These are phyloP conservation scores for Tinea trinotella DNA, from an alignment of 2,888 invertebrate genomes.

Conservation along the genomic window DNA sequence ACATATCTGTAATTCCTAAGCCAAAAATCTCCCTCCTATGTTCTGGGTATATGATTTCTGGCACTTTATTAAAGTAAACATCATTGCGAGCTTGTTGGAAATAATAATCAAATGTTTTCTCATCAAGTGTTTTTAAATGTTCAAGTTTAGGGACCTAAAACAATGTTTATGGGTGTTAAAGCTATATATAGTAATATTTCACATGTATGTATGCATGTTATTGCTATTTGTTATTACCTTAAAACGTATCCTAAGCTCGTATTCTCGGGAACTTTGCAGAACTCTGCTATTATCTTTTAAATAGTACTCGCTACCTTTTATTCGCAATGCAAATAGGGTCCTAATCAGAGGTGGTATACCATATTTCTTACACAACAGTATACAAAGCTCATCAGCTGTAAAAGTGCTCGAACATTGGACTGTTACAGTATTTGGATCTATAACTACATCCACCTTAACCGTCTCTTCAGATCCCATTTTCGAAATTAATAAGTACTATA, in stretches of 20 bases:
- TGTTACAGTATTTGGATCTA: conserved; percentile 46
- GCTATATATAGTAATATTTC: too few species aligned
- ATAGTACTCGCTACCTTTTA: conserved; percentile 77
- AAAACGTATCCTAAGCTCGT: conserved; percentile 86
- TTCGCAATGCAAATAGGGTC: conserved; percentile 83
- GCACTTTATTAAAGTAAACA: conserved; percentile 83
- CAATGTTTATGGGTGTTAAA: neutral
- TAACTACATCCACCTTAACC: conserved; percentile 55
- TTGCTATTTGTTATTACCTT: conserved; percentile 75
- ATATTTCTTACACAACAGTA: conserved; percentile 78
- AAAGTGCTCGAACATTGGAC: conserved; percentile 53
- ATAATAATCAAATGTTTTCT: conserved; percentile 85
- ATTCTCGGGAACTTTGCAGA: conserved; percentile 63
- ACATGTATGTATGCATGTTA: too few species aligned
- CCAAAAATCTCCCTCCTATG: conserved; percentile 85
- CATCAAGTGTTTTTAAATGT: conserved; percentile 77
- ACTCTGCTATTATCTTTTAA: conserved; percentile 74
- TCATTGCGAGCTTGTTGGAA: conserved; percentile 89
- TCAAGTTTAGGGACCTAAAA: conserved; percentile 71
- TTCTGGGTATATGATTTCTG: conserved; percentile 84
- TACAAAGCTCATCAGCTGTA: conserved; percentile 80
- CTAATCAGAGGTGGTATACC: conserved; percentile 83
- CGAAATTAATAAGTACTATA: conserved; percentile 27
- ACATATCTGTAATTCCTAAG: conserved; percentile 90
- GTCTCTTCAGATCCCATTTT: conserved; percentile 28